Evolutionary conservation across 2,888 invertebrate species (phyloP).

Genomic region (Agrotis segetum): DNA sequence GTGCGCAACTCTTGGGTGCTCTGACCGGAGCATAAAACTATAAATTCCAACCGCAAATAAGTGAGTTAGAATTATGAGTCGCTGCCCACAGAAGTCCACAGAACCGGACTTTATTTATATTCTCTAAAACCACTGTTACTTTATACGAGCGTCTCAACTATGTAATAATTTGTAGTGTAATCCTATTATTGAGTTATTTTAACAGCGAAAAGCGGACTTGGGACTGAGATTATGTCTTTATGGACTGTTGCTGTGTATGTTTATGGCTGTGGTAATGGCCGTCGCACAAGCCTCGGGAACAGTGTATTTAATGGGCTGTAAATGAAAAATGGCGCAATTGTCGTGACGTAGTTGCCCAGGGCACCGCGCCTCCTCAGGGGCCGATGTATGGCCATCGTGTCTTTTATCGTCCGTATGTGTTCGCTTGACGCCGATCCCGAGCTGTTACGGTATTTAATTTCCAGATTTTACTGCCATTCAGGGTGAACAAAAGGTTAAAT

Average conservation of each 20-base stretch:
- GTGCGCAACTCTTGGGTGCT: constrained; percentile 20
- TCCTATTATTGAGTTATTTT: constrained; percentile 62
- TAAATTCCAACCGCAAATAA: constrained; percentile 44
- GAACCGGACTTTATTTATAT: constrained; percentile 27
- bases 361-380: constrained; percentile 59
- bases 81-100: constrained; percentile 9
- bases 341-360: constrained; percentile 70
- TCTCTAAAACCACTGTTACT: constrained; percentile 34
- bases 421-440: constrained; percentile 46
- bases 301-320: constrained; percentile 82
- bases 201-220: constrained; percentile 48
- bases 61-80: constrained; percentile 37
- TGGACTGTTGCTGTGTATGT: constrained; percentile 70
- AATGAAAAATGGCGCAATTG: constrained; percentile 82
- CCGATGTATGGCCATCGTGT: constrained; percentile 64
- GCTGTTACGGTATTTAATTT: constrained; percentile 51
- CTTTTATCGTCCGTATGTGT: constrained; percentile 74
- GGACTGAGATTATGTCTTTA: constrained; percentile 56
- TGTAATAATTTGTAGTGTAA: constrained; percentile 52
- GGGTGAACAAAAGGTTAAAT: constrained; percentile 18
- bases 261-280: constrained; percentile 79
- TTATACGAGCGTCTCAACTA: constrained; percentile 42
- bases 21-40: constrained; percentile 37
- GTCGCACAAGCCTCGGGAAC: constrained; percentile 73
- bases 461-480: constrained; percentile 44